Base-by-base conservation (phyloP, 2,113 vertebrate species). In the Melanostigma gelatinosum region DNA sequence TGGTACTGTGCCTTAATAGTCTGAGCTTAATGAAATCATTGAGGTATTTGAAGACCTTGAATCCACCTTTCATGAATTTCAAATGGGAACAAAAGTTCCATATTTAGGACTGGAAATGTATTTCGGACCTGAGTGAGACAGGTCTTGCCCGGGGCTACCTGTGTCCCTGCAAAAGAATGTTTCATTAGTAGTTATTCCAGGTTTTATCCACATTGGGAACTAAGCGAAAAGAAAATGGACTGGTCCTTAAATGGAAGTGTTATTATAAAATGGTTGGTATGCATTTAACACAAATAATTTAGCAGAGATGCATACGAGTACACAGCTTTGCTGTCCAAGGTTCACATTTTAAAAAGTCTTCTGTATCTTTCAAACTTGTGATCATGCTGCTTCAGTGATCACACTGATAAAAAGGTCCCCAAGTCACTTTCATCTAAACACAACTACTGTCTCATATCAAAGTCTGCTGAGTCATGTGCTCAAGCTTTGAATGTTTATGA, bases 401-500 rank as follows among this genome's bases (percentile, higher is more conserved):
- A 38, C 36, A 38, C 58, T 8, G 40, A 77, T 68, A 85, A 67
- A 65, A 52, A 6, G 20, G 27, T 62, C 15, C 6, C 22, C 32
- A 15, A 38, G 20, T 20, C 15, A 20, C 61, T 81, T 79, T 80
- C 38, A 79, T 84, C 61, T 68, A 8, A 66, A 71, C 27, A 58
- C 12, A 40, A 77, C 24, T 29, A 18, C 58, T 66, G 48, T 74
- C 52, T 70, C 29, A 68, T 62, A 64, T 80, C 77, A 83, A 77
- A 81, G 73, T 67, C 58, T 52, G 55, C 13, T 4, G 20, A 46
- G 36, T 82, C 54, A 32, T 76, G 3, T 46, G 61, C 67, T 80
- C 46, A 63, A 57, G 57, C 20, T 22, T 36, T 74, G 13, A 66
- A 20, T 70, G 68, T 87, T 88, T 85, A 85, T 63, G 42, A 67